Base-by-base conservation (phyloP, 2,888 invertebrate species). In the Melanotus villosus region DNA sequence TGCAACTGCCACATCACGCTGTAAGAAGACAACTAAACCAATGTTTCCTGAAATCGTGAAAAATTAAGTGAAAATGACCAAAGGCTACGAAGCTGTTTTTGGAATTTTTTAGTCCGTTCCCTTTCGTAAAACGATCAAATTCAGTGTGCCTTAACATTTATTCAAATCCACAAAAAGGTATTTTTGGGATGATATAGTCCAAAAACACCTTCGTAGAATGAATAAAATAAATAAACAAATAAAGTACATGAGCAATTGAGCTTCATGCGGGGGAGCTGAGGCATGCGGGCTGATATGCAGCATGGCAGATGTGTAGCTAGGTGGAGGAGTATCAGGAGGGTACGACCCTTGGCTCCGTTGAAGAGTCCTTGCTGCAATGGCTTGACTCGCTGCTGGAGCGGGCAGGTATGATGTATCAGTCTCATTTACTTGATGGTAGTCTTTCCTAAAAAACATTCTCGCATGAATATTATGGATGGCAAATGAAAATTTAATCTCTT, bases 401-500 rank as follows among this genome's bases (percentile, higher is more conserved):
- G 93, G 92, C 77, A 93, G 87, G 86, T 92, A 93, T 70, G 93
- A 92, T n/a, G 65, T 63, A 74, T 93, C 95, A 71, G 93, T 93
- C 83, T 95, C 95, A 84, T 95, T 95, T 75, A 92, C 92, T 83
- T 93, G 94, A 69, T 91, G 90, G 79, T 93, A 93, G 82, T 92
- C 90, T 75, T 92, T 91, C 84, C 93, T 93, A 86, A 16, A n/a
- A 87, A 86, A 78, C 75, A n/a, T n/a, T n/a, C n/a, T n/a, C n/a
- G n/a, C n/a, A n/a, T n/a, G n/a, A n/a, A n/a, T n/a, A n/a, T n/a
- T n/a, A n/a, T n/a, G n/a, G n/a, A n/a, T n/a, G n/a, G n/a, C n/a
- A n/a, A n/a, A n/a, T n/a, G n/a, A 21, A 10, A 32, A 7, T 32
- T 12, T 10, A 18, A 32, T 1, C 18, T 16, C 18, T n/a, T 89